Conservation (phyloP, 2,888 invertebrate species). For the Drosophila borborema region DNA sequence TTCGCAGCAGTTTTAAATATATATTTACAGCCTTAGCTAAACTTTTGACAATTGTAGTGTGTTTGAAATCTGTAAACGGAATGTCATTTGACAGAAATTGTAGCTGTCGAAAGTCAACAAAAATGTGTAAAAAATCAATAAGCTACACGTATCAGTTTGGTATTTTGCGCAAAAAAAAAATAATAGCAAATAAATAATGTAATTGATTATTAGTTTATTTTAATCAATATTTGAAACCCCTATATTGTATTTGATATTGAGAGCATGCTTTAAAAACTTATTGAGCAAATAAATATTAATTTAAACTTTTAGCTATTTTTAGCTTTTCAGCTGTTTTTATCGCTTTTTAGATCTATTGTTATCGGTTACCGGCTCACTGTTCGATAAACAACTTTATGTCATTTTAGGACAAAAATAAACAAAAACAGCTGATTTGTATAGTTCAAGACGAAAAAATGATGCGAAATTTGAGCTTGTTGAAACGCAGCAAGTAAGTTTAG, state of each 20-base stretch:
- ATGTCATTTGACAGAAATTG: background rate
- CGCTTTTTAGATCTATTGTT: background rate
- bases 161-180: no score
- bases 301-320: background rate
- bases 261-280: background rate
- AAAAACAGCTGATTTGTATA: constrained; percentile 35
- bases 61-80: background rate
- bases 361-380: background rate
- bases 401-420: constrained; percentile 26
- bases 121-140: background rate
- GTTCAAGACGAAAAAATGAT: constrained; percentile 39
- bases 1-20: background rate
- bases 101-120: background rate
- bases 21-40: background rate
- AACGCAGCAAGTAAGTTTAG: constrained; percentile 22
- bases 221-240: background rate
- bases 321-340: background rate
- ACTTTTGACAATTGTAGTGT: no score
- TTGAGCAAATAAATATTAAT: background rate
- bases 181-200: no score
- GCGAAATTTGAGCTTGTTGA: constrained; percentile 35
- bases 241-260: background rate
- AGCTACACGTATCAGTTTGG: background rate
- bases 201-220: no score
- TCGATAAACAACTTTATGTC: background rate